Evolutionary conservation across 2,113 vertebrate genomes (phyloP).

Genomic region (Protobothrops mucrosquamatus): DNA sequence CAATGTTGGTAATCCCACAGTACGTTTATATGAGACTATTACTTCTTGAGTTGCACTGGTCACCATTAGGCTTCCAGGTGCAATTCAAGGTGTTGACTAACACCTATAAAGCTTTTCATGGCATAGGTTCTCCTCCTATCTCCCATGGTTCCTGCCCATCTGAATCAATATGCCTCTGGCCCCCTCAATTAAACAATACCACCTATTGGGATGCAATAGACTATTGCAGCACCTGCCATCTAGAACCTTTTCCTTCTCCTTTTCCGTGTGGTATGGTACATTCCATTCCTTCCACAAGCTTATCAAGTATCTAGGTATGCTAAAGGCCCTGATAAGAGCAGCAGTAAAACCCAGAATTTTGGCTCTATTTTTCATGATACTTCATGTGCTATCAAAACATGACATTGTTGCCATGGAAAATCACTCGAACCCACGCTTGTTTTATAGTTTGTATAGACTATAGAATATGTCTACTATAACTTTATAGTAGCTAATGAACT

Average conservation of each 20-base stretch:
- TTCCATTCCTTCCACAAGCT: background rate
- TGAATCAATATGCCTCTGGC: background rate
- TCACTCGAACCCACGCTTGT: slow-evolving; percentile 47
- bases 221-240: background rate
- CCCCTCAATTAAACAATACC: background rate
- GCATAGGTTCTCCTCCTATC: background rate
- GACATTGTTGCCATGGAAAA: slow-evolving; percentile 30
- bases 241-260: background rate
- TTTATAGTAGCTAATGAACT: slow-evolving; percentile 39
- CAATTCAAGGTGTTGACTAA: background rate
- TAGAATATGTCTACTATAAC: background rate
- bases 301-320: background rate
- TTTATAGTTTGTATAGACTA: slow-evolving; percentile 33
- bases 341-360: background rate
- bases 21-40: background rate
- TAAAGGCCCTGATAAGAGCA: background rate
- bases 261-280: background rate
- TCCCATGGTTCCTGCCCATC: background rate
- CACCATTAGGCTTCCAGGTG: background rate
- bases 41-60: background rate
- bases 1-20: background rate
- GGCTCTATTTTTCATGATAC: slow-evolving; percentile 5
- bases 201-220: background rate
- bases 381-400: slow-evolving; percentile 46
- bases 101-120: background rate